Percentiles rank a stretch among this genome's conserved stretches.
These are phyloP conservation scores for Takifugu flavidus DNA, from an alignment of 2,113 vertebrate species.

Conservation along the genomic window DNA sequence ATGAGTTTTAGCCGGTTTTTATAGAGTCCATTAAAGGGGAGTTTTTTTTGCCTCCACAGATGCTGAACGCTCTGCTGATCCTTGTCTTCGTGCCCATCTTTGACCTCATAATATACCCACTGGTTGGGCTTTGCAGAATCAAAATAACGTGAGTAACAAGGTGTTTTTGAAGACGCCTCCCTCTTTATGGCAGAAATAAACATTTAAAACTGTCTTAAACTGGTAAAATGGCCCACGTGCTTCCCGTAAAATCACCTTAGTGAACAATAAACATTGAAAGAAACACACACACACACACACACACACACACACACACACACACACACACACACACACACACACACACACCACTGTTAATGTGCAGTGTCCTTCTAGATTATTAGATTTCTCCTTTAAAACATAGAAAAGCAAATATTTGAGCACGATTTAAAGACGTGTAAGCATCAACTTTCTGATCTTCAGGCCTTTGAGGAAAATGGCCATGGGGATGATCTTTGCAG, in stretches of 20 bases:
- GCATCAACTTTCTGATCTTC: constrained; percentile 17
- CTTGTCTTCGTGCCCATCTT: constrained; percentile 92
- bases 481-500: constrained; percentile 88
- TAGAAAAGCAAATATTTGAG: too few species aligned
- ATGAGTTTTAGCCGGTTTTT: constrained; percentile 25
- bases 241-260: not conserved
- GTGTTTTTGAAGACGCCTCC: not conserved
- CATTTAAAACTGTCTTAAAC: not conserved
- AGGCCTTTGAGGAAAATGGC: constrained; percentile 93
- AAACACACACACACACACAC: too few species aligned
- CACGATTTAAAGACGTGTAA: not conserved
- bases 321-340: too few species aligned
- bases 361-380: too few species aligned
- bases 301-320: too few species aligned
- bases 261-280: not conserved
- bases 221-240: constrained; percentile 1
- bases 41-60: constrained; percentile 66
- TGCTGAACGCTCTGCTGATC: constrained; percentile 93
- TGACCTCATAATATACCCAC: constrained; percentile 89
- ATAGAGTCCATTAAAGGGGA: constrained; percentile 15
- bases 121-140: constrained; percentile 82
- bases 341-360: too few species aligned
- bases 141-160: constrained; percentile 87
- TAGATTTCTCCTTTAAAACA: too few species aligned
- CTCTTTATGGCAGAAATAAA: constrained; percentile 29